Evolutionary conservation across 1,140 invertebrate species (phyloP), one percentile per base, ranked within the genome.

Genomic region (Drosophila parvula): DNA sequence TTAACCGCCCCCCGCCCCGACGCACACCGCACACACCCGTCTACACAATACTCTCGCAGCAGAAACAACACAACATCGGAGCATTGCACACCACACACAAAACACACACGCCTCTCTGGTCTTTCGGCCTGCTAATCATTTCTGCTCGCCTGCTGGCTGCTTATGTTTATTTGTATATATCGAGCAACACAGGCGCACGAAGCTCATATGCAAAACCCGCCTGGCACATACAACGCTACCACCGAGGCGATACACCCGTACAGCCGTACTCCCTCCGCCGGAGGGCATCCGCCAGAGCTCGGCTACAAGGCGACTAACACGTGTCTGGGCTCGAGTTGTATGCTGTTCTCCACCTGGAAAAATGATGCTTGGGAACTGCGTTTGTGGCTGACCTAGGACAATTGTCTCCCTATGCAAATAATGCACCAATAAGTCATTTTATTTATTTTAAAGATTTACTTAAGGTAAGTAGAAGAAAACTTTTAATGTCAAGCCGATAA

Each of bases 111-210:
- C 73, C 36, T 22, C 34, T 58, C 60, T 57, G 73, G 45, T 76
- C 64, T 73, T 67, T 62, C 73, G 41, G 69, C 77, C 48, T 88
- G 84, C 85, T 88, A 89, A 89, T 89, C 78, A 74, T 81, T 89
- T 57, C 84, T 89, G 84, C 62, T 69, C 84, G 85, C 84, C 84
- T 89, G 84, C 78, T 89, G 74, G 59, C 74, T 75, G 85, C 85
- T 89, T 88, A 89, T 89, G 84, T 89, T 89, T 89, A 90, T 89
- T 89, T 89, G 84, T 89, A 89, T 89, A 89, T 89, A 89, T 89
- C 84, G 85, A 84, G 85, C 84, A 81, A 88, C 81, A 89, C 84
- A 89, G 81, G 81, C 84, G 78, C 84, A 90, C 84, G 73, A 78
- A 70, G 74, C 71, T 71, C 83, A 88, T 88, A 86, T 86, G 83